These are phyloP conservation scores for Chorisops tibialis DNA, from an alignment of 2,888 invertebrate genomes.

Conservation along the genomic window DNA sequence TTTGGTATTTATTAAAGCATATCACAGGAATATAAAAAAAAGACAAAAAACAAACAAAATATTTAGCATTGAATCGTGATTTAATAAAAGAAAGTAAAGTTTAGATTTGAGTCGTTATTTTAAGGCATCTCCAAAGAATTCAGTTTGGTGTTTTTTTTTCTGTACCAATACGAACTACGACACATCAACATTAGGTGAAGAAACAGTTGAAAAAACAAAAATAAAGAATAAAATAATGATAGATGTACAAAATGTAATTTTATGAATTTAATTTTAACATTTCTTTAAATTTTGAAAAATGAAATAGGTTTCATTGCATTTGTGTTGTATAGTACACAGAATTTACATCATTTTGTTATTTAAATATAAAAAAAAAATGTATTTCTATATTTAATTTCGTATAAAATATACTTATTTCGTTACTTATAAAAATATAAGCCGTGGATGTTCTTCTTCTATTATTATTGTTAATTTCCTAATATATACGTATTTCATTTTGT, in stretches of 20 bases:
- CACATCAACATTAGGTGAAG: too few relatives aligned
- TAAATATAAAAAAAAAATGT: constrained; percentile 12
- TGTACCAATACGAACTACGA: too few relatives aligned
- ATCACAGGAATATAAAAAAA: too few relatives aligned
- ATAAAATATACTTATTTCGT: constrained; percentile 15
- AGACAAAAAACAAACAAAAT: too few relatives aligned
- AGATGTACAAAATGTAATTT: neutral
- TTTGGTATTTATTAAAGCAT: too few relatives aligned
- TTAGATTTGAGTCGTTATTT: too few relatives aligned
- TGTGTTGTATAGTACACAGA: constrained; percentile 17
- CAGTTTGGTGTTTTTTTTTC: too few relatives aligned
- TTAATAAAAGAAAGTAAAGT: too few relatives aligned
- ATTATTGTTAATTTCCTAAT: constrained; percentile 14
- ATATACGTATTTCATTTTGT: neutral
- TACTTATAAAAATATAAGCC: constrained; percentile 24
- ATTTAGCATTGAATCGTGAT: too few relatives aligned
- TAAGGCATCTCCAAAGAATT: too few relatives aligned
- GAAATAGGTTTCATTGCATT: neutral
- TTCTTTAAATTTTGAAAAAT: neutral
- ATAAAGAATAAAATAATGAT: neutral
- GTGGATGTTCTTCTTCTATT: constrained; percentile 12
- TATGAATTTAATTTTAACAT: neutral
- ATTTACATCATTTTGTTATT: neutral
- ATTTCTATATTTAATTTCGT: constrained; percentile 17
- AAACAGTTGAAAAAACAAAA: too few relatives aligned